Percentiles rank a stretch among this genome's conserved stretches.
Conservation (phyloP, 2,797 vertebrate genomes). For the Masticophis lateralis region DNA sequence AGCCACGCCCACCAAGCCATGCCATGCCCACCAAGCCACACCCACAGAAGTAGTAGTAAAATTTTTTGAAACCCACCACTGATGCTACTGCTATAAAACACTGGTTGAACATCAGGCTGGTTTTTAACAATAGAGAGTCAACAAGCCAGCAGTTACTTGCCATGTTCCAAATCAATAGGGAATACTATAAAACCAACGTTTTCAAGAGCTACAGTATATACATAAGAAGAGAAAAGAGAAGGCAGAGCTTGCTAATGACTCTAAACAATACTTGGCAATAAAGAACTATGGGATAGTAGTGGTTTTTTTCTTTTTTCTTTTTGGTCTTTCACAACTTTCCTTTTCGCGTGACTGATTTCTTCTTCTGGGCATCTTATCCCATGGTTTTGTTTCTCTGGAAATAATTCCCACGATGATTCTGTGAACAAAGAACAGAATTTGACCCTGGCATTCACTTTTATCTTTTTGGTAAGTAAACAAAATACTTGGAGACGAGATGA, state of each 20-base stretch:
- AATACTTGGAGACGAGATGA: conserved; percentile 32
- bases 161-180: conserved; percentile 20
- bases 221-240: neutral
- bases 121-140: conserved; percentile 34
- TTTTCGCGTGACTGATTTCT: conserved; percentile 29
- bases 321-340: conserved; percentile 41
- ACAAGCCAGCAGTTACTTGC: conserved; percentile 26
- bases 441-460: conserved; percentile 43
- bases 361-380: conserved; percentile 35
- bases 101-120: conserved; percentile 37
- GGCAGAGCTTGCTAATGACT: conserved; percentile 30
- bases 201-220: neutral
- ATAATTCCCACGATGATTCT: conserved; percentile 19
- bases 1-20: too few relatives aligned
- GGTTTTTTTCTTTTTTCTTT: neutral
- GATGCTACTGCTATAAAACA: conserved; percentile 2
- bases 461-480: conserved; percentile 41
- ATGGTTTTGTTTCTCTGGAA: conserved; percentile 1
- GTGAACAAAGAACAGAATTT: conserved; percentile 41
- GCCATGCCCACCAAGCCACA: too few relatives aligned
- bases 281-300: neutral
- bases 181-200: conserved; percentile 8
- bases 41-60: too few relatives aligned
- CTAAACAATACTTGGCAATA: conserved; percentile 25
- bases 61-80: too few relatives aligned